Percentiles rank a stretch among this genome's conserved stretches.
Conservation (phyloP, 2,797 vertebrate species). For the Melanotaenia boesemani region DNA sequence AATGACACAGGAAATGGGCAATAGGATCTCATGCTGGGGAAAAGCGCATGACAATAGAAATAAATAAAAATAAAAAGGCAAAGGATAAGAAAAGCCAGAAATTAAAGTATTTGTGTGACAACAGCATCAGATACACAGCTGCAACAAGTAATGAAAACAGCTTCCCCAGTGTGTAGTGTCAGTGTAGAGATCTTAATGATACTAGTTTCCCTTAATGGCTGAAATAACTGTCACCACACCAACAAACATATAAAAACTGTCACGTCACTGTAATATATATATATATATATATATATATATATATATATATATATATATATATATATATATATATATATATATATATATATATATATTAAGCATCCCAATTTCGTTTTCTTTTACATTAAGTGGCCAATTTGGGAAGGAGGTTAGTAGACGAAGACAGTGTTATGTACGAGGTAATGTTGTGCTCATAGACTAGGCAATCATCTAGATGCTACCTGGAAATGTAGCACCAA, state of each 20-base stretch:
- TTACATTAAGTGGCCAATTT: too few species aligned
- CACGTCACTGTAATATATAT: not conserved
- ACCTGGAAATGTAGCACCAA: too few species aligned
- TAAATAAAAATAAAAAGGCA: not conserved
- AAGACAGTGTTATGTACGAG: not conserved
- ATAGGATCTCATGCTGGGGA: not conserved
- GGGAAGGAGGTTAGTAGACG: not conserved
- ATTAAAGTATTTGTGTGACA: not conserved
- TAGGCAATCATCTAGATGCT: not conserved
- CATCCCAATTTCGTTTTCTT: too few species aligned
- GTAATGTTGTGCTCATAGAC: not conserved
- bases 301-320: not conserved
- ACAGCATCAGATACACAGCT: not conserved
- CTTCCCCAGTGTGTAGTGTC: not conserved
- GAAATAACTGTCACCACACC: too few species aligned
- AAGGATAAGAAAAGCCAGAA: not conserved
- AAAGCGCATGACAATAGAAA: not conserved
- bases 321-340: too few species aligned
- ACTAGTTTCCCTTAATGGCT: not conserved
- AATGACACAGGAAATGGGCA: slow-evolving; percentile 24
- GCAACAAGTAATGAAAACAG: not conserved
- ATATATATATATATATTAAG: too few species aligned
- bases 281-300: too few species aligned
- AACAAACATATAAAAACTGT: not conserved
- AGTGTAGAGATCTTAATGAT: not conserved